These are phyloP conservation scores for Psittacus erithacus DNA, from an alignment of 2,113 vertebrate genomes.

Conservation along the genomic window DNA sequence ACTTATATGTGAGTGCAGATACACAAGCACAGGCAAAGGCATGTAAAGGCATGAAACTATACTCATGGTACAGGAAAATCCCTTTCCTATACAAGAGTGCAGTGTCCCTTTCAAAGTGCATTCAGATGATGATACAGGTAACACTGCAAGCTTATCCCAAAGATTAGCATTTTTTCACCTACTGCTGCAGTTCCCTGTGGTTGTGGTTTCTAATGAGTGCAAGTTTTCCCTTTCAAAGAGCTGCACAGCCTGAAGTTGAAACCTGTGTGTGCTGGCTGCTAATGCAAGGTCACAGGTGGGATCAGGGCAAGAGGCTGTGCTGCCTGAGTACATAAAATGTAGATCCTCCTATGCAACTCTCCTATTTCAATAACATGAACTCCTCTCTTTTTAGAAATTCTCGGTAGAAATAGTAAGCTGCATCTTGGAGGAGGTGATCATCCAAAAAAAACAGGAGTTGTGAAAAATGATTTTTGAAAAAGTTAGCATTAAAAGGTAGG, in stretches of 20 bases:
- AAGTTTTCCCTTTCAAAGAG: background rate
- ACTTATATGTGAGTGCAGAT: accelerated
- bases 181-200: background rate
- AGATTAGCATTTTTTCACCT: background rate
- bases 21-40: background rate
- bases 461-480: background rate
- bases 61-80: background rate
- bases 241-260: background rate
- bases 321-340: background rate
- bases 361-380: background rate
- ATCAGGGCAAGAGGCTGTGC: background rate
- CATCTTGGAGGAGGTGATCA: background rate
- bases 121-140: background rate
- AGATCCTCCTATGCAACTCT: background rate
- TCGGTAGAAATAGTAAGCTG: background rate
- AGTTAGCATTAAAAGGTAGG: background rate
- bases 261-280: background rate
- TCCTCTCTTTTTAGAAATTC: background rate
- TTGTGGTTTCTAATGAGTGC: background rate
- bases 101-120: background rate
- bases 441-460: background rate
- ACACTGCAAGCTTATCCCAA: background rate
- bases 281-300: background rate
- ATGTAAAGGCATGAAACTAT: background rate
- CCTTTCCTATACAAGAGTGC: background rate